A percentile compares a stretch with the other conserved stretches of the same genome.
Conservation (phyloP, 2,888 invertebrate species). For the Philaethria dido region DNA sequence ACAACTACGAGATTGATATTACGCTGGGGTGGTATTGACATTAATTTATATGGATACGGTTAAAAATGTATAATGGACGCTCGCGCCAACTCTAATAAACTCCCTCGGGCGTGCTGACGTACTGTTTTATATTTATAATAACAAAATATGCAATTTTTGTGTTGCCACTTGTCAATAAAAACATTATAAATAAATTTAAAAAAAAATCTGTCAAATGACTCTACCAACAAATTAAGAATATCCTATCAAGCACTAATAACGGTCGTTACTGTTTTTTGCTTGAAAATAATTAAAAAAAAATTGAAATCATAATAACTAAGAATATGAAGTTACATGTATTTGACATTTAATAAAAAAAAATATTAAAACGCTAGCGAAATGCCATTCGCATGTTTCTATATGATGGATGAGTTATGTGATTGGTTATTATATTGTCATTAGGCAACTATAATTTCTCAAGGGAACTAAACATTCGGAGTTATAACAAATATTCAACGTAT, state of each 20-base stretch:
- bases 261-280: too few relatives aligned
- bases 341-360: background rate
- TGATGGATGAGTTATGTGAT: conserved; percentile 65
- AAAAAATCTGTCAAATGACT: background rate
- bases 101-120: conserved; percentile 65
- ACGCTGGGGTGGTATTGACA: conserved; percentile 81
- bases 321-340: background rate
- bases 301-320: too few relatives aligned
- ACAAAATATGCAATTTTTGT: conserved; percentile 20
- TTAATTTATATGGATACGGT: conserved; percentile 84
- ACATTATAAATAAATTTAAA: background rate
- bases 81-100: conserved; percentile 77
- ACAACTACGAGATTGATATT: conserved; percentile 82
- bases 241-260: too few relatives aligned
- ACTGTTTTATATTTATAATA: conserved; percentile 51
- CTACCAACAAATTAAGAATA: background rate
- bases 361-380: background rate
- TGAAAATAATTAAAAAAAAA: too few relatives aligned
- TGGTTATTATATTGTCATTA: conserved; percentile 57
- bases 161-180: conserved; percentile 1
- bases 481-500: background rate
- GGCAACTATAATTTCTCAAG: conserved; percentile 43
- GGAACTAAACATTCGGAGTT: conserved; percentile 21
- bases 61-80: conserved; percentile 81
- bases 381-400: conserved; percentile 44